Evolutionary conservation across 2,113 vertebrate genomes (phyloP).

Genomic region (Heptranchias perlo): DNA sequence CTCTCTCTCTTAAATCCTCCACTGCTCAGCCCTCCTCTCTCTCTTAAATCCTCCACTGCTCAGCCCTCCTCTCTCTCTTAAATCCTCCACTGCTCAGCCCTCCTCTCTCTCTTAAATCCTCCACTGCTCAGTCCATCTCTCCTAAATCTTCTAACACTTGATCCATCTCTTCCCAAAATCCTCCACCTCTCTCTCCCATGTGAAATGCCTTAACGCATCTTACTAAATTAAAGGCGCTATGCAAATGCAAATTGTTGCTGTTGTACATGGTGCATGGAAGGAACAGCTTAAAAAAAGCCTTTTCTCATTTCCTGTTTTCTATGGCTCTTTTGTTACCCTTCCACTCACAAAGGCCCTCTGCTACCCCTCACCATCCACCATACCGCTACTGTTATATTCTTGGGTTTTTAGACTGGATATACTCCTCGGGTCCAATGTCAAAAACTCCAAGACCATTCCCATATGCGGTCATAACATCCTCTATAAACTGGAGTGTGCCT

Average conservation of each 20-base stretch:
- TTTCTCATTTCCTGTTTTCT: not conserved
- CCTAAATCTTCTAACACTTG: not conserved
- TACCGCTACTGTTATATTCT: not conserved
- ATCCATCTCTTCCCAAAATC: not conserved
- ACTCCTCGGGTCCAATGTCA: not conserved
- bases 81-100: not conserved
- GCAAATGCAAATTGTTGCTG: not conserved
- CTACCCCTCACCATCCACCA: not conserved
- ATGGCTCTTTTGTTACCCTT: not conserved
- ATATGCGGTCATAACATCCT: not conserved
- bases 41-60: no score
- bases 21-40: no score
- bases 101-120: not conserved
- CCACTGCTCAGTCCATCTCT: not conserved
- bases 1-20: no score
- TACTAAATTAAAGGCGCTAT: not conserved
- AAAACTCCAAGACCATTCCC: not conserved
- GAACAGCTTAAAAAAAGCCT: not conserved
- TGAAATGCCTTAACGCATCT: not conserved
- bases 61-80: no score
- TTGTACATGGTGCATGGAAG: not conserved
- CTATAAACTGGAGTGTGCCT: not conserved
- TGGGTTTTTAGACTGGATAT: not conserved
- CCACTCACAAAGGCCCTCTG: not conserved
- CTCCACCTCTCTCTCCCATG: not conserved